phyloP scores from a whole-genome alignment of 2,797 vertebrate species.

The Peromyscus melanophrys region DNA sequence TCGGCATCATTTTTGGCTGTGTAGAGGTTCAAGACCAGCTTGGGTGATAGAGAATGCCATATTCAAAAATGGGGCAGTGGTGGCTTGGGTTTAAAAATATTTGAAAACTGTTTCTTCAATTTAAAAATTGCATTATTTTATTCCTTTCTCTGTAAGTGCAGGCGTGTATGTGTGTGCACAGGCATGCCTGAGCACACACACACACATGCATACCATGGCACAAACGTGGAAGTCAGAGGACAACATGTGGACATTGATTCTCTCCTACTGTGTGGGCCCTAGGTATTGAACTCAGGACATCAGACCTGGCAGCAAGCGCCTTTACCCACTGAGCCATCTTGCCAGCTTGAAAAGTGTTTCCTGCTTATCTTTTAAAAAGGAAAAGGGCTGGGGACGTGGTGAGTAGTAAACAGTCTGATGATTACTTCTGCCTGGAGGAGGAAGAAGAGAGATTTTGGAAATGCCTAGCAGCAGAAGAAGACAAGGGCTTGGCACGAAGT shows the following conservation, averaged over 20 bases:
- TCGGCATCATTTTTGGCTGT: not conserved
- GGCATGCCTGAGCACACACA: not conserved
- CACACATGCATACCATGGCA: not conserved
- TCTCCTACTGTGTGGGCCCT: not conserved
- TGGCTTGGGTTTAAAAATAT: not conserved
- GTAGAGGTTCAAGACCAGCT: not conserved
- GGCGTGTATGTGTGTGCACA: not conserved
- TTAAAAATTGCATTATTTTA: not conserved
- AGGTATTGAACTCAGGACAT: not conserved
- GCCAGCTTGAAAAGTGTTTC: not conserved
- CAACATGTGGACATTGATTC: not conserved
- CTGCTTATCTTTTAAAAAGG: constrained; percentile 12
- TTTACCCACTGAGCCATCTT: not conserved
- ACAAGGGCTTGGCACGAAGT: not conserved
- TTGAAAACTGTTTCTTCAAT: not conserved
- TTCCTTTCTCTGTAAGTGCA: not conserved
- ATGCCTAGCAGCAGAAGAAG: not conserved
- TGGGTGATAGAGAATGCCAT: not conserved
- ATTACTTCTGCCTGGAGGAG: not conserved
- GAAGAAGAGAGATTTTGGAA: not conserved
- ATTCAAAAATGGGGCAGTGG: not conserved
- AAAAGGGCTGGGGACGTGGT: not conserved
- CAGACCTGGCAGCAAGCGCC: not conserved
- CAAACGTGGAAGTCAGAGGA: not conserved
- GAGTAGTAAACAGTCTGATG: not conserved